A percentile compares a stretch with the other conserved stretches of the same genome.
phyloP scores from a whole-genome alignment of 2,797 vertebrate species.

The Amblyraja radiata region DNA sequence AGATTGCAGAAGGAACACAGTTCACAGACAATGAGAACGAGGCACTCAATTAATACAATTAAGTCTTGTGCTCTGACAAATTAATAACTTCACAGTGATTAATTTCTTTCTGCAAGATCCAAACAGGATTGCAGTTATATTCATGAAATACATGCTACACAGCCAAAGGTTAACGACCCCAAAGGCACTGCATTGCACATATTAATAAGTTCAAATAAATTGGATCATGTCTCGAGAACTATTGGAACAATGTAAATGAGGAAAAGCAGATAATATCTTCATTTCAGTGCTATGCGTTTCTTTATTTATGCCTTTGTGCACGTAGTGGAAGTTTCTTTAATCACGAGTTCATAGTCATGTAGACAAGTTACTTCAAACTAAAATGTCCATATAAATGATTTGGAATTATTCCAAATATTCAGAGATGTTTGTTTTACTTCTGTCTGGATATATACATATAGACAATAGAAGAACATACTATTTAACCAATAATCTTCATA shows the following conservation, averaged over 20 bases:
- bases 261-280: no score
- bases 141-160: not conserved
- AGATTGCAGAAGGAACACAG: no score
- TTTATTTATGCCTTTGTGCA: not conserved
- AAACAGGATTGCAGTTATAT: not conserved
- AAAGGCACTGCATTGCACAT: not conserved
- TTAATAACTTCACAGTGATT: conserved; percentile 8
- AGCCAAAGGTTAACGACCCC: conserved; percentile 14
- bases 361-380: not conserved
- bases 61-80: not conserved
- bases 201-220: not conserved
- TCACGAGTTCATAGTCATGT: not conserved
- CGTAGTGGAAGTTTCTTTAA: not conserved
- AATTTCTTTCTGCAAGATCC: not conserved
- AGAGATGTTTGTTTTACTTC: not conserved
- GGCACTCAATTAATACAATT: not conserved
- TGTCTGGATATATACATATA: not conserved
- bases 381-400: not conserved
- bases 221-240: not conserved
- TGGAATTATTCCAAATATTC: not conserved
- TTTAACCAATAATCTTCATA: not conserved
- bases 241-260: not conserved
- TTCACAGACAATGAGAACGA: not conserved
- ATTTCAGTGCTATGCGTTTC: no score
- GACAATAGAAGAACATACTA: not conserved